Base-by-base conservation (phyloP, 2,888 invertebrate genomes). In the Hyppa rectilinea region DNA sequence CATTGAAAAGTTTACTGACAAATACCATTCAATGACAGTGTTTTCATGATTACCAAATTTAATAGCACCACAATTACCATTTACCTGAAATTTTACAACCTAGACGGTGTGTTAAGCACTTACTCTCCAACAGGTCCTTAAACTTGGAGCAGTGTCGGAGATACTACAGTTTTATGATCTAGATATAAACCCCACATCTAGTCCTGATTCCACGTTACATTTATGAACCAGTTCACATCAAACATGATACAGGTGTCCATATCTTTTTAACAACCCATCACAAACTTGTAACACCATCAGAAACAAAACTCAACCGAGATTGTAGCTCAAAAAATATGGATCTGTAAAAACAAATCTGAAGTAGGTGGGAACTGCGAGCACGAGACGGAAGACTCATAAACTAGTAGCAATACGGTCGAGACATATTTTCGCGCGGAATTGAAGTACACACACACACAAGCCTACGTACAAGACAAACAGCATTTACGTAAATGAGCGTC, bases 401-500 rank as follows among this genome's bases (percentile, higher is more conserved):
- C 72, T 85, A 87, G 76, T 78, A 82, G 84, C 85, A 86, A 84
- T 84, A 81, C 65, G 80, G 78, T 6, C 67, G 68, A 75, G 80
- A 85, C 88, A 86, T 87, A 87, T 87, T 88, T 83, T 82, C 81
- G 75, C 78, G 82, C 73, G 76, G 71, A 78, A 84, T 78, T 85
- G 78, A 79, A 75, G 82, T 76, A 82, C 78, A 78, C 76, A 79
- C 85, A 81, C 75, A 81, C 71, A 81, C 80, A 78, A 78, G 47
- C 9, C 59, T 4, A 47, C 55, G 34, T 76, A 76, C 75, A 81
- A 86, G 78, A 83, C 81, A 86, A 81, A 82, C 84, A 81, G 75
- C 85, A 84, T 84, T 85, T 85, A 85, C 84, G 85, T 80, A 86
- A 89, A 88, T 84, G 87, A 87, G 83, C 82, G 76, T 82, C 84